phyloP scores from a whole-genome alignment of 2,797 vertebrate species.

The Loris lydekkerianus region DNA sequence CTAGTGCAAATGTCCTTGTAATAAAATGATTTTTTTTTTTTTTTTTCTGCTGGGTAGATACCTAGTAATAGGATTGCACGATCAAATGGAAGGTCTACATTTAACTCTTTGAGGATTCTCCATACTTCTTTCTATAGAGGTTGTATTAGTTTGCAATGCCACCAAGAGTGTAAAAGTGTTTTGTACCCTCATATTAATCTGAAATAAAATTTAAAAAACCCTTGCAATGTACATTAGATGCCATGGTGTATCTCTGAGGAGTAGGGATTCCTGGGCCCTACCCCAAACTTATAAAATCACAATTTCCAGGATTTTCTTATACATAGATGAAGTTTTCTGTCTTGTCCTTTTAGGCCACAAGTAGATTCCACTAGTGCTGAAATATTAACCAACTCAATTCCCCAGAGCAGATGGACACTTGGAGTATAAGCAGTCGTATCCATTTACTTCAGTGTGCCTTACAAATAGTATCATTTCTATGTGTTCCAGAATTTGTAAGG shows the following conservation, averaged over 20 bases:
- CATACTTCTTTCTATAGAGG: neutral
- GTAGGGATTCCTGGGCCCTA: rapidly evolving
- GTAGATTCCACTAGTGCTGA: neutral
- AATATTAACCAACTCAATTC: neutral
- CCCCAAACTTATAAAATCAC: neutral
- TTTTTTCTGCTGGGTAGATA: neutral
- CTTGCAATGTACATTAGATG: neutral
- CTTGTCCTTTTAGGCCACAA: neutral
- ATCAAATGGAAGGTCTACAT: neutral
- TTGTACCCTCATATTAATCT: too few relatives aligned
- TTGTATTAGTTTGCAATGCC: neutral
- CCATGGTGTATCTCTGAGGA: neutral
- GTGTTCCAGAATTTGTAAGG: neutral
- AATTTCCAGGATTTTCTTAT: neutral
- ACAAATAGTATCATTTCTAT: neutral
- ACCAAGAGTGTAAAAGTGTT: neutral
- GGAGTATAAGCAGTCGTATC: neutral
- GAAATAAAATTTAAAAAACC: too few relatives aligned
- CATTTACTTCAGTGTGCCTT: neutral
- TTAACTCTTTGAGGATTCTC: neutral
- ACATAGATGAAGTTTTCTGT: neutral
- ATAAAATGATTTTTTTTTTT: neutral
- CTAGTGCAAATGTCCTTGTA: neutral
- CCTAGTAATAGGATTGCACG: neutral
- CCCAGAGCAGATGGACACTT: neutral